A percentile compares a stretch with the other conserved stretches of the same genome.
phyloP scores from a whole-genome alignment of 2,888 invertebrate species.

The Neoitamus cyanurus region DNA sequence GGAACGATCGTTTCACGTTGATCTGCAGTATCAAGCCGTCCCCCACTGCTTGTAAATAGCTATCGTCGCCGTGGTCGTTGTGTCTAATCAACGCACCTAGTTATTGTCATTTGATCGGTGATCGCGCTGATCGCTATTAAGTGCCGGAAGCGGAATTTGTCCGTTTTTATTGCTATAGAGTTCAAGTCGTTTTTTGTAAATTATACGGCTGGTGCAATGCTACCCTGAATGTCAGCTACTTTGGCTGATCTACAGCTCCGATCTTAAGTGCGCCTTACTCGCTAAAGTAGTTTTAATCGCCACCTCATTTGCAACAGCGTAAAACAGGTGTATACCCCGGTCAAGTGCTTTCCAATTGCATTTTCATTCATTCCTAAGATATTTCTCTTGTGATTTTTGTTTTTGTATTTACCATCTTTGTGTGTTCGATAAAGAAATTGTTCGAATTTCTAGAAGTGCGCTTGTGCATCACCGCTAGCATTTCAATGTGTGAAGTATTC shows the following conservation, averaged over 20 bases:
- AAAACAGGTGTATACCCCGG: background rate
- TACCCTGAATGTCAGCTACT: conserved; percentile 25
- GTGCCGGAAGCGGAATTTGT: conserved; percentile 46
- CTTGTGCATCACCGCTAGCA: background rate
- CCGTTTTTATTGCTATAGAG: background rate
- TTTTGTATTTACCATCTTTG: background rate
- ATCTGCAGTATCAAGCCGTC: background rate
- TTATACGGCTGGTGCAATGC: conserved; percentile 16
- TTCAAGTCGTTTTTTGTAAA: conserved; percentile 22
- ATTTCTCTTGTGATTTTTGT: conserved; percentile 25
- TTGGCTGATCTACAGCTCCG: background rate
- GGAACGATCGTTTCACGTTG: background rate
- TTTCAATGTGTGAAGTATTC: background rate
- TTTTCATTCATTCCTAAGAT: conserved; percentile 16
- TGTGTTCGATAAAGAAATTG: background rate
- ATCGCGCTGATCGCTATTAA: conserved; percentile 26
- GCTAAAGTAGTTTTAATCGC: conserved; percentile 3
- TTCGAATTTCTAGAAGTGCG: background rate
- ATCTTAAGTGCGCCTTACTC: background rate
- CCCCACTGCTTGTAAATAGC: background rate
- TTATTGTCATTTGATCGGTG: conserved; percentile 27
- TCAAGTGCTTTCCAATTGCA: conserved; percentile 32
- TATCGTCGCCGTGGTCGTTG: background rate
- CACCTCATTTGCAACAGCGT: background rate
- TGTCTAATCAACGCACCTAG: conserved; percentile 18